These are phyloP conservation scores for Sorex fumeus DNA, from an alignment of 2,113 vertebrate genomes.

Conservation along the genomic window DNA sequence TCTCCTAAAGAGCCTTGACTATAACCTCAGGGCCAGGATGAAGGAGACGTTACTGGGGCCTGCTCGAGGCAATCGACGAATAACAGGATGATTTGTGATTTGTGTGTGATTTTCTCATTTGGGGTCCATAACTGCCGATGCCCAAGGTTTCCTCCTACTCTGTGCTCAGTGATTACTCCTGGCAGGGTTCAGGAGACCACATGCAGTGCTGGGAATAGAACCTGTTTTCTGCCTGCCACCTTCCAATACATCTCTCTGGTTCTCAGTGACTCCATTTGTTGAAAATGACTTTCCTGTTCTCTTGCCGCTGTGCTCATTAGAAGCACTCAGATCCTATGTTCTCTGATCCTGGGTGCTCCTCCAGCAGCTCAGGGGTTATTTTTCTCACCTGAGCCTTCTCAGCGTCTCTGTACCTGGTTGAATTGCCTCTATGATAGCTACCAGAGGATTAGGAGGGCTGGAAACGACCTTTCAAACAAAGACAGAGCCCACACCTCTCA, in stretches of 20 bases:
- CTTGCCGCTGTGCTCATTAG: not conserved
- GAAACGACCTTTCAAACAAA: not conserved
- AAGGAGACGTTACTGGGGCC: no score
- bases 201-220: no score
- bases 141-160: no score
- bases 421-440: not conserved
- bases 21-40: no score
- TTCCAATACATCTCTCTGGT: not conserved
- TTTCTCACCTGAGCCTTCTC: not conserved
- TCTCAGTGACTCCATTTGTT: constrained; percentile 35
- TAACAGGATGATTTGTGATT: no score
- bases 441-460: not conserved
- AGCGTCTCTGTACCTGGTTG: not conserved
- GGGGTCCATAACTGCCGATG: no score
- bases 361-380: not conserved
- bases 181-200: no score
- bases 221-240: no score
- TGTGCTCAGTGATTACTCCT: no score
- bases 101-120: no score
- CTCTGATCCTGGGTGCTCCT: not conserved
- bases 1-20: no score
- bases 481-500: not conserved
- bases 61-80: no score
- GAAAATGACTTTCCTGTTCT: constrained; percentile 50
- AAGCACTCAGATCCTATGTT: not conserved